phyloP scores from a whole-genome alignment of 92 coral and sea anemone species.

The Muricea muricata region DNA sequence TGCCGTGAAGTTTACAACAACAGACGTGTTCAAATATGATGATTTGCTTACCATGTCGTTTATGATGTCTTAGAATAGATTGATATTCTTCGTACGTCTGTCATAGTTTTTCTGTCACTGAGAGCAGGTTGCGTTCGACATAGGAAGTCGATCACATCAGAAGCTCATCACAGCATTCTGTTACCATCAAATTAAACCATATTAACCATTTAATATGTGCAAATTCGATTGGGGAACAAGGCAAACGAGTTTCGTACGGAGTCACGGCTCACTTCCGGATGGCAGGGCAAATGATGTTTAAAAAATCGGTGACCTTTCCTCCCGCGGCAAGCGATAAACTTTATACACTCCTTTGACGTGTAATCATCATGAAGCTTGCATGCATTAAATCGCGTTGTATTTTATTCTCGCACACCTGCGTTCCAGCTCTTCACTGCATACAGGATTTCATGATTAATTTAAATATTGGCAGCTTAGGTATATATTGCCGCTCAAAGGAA shows the following conservation, averaged over 20 bases:
- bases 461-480: slow-evolving; percentile 1
- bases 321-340: background rate
- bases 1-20: slow-evolving; percentile 26
- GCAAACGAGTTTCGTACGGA: background rate
- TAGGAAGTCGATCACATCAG: background rate
- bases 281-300: slow-evolving; percentile 1
- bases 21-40: background rate
- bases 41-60: slow-evolving; percentile 28
- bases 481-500: slow-evolving; percentile 29
- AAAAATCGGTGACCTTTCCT: background rate
- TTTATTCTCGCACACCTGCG: slow-evolving; percentile 11
- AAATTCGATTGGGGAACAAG: slow-evolving; percentile 35
- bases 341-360: background rate
- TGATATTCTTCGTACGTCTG: slow-evolving; percentile 16
- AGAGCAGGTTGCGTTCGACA: background rate
- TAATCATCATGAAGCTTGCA: background rate
- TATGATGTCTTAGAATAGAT: slow-evolving; percentile 7
- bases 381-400: background rate
- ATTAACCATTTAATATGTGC: slow-evolving; percentile 42
- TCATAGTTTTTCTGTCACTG: background rate
- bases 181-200: slow-evolving; percentile 33
- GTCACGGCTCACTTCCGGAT: slow-evolving; percentile 28
- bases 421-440: background rate
- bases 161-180: slow-evolving; percentile 13
- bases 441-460: slow-evolving; percentile 37